Percentiles rank a stretch among this genome's conserved stretches.
Conservation (phyloP, 2,888 invertebrate genomes). For the Chloroclysta siterata region DNA sequence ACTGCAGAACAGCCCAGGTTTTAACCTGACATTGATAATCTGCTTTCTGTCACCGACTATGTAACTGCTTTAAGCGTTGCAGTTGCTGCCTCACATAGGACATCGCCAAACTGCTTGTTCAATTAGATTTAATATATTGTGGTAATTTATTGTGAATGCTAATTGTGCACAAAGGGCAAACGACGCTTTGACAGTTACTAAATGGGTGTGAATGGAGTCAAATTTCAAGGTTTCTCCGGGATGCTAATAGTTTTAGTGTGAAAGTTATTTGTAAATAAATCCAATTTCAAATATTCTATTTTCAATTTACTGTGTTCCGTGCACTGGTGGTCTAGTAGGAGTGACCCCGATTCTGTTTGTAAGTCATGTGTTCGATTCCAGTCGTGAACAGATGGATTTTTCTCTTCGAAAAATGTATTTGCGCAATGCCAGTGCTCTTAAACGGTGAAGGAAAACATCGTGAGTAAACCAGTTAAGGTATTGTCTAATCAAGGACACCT, state of each 20-base stretch:
- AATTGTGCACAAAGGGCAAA: slow-evolving; percentile 61
- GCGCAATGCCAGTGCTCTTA: no score
- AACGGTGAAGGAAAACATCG: no score
- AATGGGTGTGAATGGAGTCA: slow-evolving; percentile 52
- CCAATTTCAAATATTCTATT: neutral
- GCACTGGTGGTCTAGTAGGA: no score
- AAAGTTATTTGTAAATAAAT: slow-evolving; percentile 21
- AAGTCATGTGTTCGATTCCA: no score
- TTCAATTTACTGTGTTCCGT: neutral
- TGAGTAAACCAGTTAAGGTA: no score
- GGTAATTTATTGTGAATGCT: slow-evolving; percentile 62
- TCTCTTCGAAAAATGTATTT: no score
- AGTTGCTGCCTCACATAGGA: neutral
- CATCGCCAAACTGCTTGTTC: slow-evolving; percentile 47
- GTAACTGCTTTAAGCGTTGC: neutral
- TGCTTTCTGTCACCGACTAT: neutral
- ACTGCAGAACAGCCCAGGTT: no score
- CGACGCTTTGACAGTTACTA: slow-evolving; percentile 50
- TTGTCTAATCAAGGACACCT: no score
- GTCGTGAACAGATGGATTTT: no score
- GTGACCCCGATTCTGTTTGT: no score
- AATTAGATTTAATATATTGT: slow-evolving; percentile 61
- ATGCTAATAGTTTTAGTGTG: slow-evolving; percentile 12
- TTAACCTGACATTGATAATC: no score
- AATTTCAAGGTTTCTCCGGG: slow-evolving; percentile 35